Conservation (phyloP, 2,797 vertebrate genomes). For the Mionectes olivaceus region DNA sequence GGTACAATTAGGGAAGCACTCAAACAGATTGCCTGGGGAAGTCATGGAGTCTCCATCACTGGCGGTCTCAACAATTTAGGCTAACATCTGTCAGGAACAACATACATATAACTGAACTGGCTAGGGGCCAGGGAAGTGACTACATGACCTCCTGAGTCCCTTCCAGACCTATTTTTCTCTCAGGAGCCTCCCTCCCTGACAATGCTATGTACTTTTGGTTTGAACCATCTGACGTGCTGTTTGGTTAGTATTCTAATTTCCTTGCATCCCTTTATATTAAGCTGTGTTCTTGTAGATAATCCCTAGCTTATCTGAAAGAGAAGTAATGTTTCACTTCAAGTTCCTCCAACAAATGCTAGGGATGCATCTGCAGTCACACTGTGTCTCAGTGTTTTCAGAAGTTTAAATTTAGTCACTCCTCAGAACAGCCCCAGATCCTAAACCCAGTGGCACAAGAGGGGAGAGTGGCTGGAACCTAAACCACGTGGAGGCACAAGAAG, state of each 20-base stretch:
- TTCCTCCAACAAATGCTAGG: not conserved
- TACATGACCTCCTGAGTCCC: slow-evolving; percentile 49
- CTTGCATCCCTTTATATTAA: not conserved
- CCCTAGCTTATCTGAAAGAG: not conserved
- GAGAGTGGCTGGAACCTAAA: not conserved
- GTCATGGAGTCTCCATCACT: slow-evolving; percentile 16
- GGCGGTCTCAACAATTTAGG: slow-evolving; percentile 31
- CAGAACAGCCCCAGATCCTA: not conserved
- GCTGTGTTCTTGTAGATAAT: not conserved
- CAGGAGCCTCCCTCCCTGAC: not conserved
- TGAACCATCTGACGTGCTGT: not conserved
- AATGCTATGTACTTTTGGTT: not conserved
- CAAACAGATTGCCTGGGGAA: slow-evolving; percentile 65
- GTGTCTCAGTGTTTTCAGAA: not conserved
- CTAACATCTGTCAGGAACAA: slow-evolving; percentile 59
- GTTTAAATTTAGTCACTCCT: not conserved
- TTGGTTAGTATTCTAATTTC: not conserved
- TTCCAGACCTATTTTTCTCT: slow-evolving; percentile 30
- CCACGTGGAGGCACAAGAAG: not conserved
- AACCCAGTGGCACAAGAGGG: not conserved
- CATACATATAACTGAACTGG: slow-evolving; percentile 17
- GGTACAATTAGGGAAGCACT: slow-evolving; percentile 62
- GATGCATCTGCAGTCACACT: not conserved
- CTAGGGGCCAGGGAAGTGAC: slow-evolving; percentile 54
- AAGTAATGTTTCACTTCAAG: not conserved